A percentile compares a stretch with the other conserved stretches of the same genome.
Evolutionary conservation across 2,113 vertebrate genomes (phyloP).

Genomic region (Willisornis vidua): DNA sequence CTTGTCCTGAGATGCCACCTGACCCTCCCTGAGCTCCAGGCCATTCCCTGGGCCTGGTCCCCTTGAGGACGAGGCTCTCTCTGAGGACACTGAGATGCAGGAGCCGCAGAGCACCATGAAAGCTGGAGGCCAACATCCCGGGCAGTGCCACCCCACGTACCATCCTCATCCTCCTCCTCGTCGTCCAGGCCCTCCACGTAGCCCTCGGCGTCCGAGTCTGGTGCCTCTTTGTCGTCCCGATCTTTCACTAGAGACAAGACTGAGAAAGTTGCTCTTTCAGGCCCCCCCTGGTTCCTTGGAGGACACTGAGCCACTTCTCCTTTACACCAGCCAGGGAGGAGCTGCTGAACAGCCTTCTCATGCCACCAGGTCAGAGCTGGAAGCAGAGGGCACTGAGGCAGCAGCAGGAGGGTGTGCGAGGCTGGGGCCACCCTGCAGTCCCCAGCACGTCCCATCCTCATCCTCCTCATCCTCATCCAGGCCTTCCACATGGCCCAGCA

Average conservation of each 20-base stretch:
- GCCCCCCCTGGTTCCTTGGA: neutral
- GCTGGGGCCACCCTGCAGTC: neutral
- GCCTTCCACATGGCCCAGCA: too few species aligned
- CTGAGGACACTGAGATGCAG: neutral
- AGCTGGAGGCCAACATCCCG: neutral
- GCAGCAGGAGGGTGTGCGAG: neutral
- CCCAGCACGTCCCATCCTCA: too few species aligned
- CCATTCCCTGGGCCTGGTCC: neutral
- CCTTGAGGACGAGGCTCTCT: neutral
- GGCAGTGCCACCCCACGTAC: conserved; percentile 36
- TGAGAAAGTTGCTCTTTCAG: conserved; percentile 35
- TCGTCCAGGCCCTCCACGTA: conserved; percentile 92
- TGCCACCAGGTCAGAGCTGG: neutral
- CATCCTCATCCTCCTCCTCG: conserved; percentile 89
- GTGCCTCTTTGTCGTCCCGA: conserved; percentile 92
- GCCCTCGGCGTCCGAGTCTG: conserved; percentile 91
- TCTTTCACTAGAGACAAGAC: conserved; percentile 75
- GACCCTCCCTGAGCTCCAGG: too few species aligned
- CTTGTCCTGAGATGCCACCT: neutral
- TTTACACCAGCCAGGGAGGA: neutral
- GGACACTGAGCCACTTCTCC: neutral
- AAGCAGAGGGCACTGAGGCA: neutral
- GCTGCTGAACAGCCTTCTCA: conserved; percentile 14
- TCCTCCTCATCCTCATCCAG: too few species aligned
- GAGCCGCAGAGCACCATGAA: neutral